Conservation (phyloP, 2,113 vertebrate genomes). For the Macquaria ambigua region DNA sequence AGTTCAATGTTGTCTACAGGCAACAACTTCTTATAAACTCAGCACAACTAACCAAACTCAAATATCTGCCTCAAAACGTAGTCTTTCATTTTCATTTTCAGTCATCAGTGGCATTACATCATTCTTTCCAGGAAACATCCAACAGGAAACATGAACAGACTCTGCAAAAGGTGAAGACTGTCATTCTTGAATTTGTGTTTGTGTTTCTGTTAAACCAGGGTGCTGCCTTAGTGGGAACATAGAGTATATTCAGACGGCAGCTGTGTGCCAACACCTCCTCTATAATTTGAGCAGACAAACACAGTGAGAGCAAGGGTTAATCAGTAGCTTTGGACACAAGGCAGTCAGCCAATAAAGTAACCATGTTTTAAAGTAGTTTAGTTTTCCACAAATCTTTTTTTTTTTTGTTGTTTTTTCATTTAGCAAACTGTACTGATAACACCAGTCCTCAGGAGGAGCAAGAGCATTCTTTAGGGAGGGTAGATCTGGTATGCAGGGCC, state of each 20-base stretch:
- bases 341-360: no score
- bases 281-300: neutral
- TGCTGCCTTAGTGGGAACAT: neutral
- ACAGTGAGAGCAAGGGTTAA: neutral
- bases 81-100: neutral
- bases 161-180: neutral
- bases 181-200: neutral
- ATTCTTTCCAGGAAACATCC: neutral
- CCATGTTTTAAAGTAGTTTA: no score
- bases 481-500: neutral
- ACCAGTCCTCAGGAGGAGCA: neutral
- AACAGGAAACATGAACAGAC: neutral
- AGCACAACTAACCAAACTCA: neutral
- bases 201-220: neutral
- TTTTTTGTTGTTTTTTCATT: neutral
- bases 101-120: no score
- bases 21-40: neutral
- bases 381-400: neutral
- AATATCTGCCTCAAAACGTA: neutral
- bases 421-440: neutral
- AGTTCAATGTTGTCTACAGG: neutral
- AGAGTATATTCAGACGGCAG: neutral
- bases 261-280: neutral
- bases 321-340: neutral
- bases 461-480: neutral